A percentile compares a stretch with the other conserved stretches of the same genome.
phyloP scores from a whole-genome alignment of 53 echinoderm and acorn worm species.

The Glandiceps talaboti region DNA sequence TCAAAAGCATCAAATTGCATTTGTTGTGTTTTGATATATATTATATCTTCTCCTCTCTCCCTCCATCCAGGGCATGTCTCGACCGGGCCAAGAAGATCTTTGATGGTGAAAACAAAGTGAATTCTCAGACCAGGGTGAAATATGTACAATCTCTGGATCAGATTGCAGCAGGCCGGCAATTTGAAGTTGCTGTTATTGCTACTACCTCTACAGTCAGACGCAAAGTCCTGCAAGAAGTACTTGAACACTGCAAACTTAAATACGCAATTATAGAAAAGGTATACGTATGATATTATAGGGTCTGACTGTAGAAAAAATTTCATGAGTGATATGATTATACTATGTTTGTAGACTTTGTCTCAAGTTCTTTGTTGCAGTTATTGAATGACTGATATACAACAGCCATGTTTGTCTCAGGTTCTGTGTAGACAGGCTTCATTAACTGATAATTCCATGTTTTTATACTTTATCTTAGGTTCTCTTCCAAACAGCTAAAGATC shows the following conservation, averaged over 20 bases:
- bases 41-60: too few relatives aligned
- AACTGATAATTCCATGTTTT: too few relatives aligned
- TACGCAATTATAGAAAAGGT: neutral
- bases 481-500: neutral
- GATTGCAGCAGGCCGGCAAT: neutral
- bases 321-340: too few relatives aligned
- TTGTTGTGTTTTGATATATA: too few relatives aligned
- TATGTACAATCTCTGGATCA: neutral
- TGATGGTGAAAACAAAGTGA: neutral
- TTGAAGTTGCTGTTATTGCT: neutral
- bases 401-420: too few relatives aligned
- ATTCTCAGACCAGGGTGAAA: neutral
- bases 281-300: neutral
- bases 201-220: neutral
- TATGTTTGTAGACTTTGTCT: too few relatives aligned
- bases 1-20: too few relatives aligned
- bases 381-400: too few relatives aligned
- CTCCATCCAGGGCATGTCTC: neutral
- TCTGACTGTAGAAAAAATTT: too few relatives aligned
- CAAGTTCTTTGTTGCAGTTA: too few relatives aligned
- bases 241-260: neutral
- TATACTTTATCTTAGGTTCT: neutral
- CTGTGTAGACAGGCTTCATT: too few relatives aligned
- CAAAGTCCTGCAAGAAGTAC: neutral
- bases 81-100: neutral